Evolutionary conservation across 1,140 invertebrate species (phyloP), one percentile per base, ranked within the genome.

Genomic region (Drosophila virilis): DNA sequence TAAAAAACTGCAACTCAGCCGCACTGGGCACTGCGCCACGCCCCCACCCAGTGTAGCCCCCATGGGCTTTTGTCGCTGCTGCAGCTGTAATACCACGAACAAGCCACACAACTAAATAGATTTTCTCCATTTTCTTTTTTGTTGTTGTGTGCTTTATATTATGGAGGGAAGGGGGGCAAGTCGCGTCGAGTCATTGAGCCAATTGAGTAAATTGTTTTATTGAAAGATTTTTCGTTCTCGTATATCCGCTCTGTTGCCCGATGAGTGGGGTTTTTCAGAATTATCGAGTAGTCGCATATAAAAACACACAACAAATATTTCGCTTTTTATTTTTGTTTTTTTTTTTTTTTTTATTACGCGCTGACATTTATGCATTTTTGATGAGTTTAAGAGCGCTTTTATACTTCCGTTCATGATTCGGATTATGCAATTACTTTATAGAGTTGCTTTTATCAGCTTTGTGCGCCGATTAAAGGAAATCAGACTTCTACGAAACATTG

Each of bases 171-270:
- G 22, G 3, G 22, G 8, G 10, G 45, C 45, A 51, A 79, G 78
- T 88, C 78, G 68, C 75, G 83, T 70, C 82, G 82, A 86, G 82
- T 86, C 82, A 86, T 86, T 86, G 82, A 86, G 82, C 82, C 82
- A 86, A 86, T 86, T 86, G 82, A 88, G 83, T 86, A 86, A 86
- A 86, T 86, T 86, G 82, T 86, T 86, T 86, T 86, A 86, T 86
- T 86, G 82, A 86, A 86, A 86, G 82, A 86, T 88, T 86, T 86
- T 86, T 77, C 74, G 54, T 68, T 52, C 64, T 78, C 67, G 76
- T 79, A 28, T 28, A 28, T 28, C 22, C 52, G 67, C 59, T 9
- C 55, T 48, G 62, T 50, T 59, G 61, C 52, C 55, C 42, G 46
- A 35, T 38, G 33, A 46, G n/a, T 0, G 32, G 35, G 54, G 59